These are phyloP conservation scores for Etheostoma cragini DNA, from an alignment of 2,113 vertebrate genomes.

Conservation along the genomic window DNA sequence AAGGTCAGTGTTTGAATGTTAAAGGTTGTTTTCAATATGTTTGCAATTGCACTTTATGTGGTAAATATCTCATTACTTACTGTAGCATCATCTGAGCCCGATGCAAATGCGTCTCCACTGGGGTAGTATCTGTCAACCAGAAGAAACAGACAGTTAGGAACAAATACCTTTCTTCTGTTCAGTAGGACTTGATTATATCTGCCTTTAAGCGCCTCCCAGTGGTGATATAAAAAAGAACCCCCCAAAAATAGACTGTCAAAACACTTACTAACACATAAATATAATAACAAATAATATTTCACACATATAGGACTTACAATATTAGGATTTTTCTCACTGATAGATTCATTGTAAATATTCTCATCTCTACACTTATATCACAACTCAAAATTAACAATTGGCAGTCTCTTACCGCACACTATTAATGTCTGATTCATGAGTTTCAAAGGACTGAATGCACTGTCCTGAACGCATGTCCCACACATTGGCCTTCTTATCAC, in stretches of 20 bases:
- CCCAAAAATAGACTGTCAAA: neutral
- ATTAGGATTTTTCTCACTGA: neutral
- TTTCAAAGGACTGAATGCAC: conserved; percentile 98
- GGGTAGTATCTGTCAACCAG: conserved; percentile 91
- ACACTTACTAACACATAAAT: neutral
- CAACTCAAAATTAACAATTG: neutral
- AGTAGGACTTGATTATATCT: conserved; percentile 5
- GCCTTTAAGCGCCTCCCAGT: conserved; percentile 7
- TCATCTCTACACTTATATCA: neutral
- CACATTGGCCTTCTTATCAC: conserved; percentile 98
- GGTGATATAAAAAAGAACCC: neutral
- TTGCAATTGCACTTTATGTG: neutral
- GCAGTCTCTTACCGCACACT: conserved; percentile 91
- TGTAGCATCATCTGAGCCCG: conserved; percentile 97
- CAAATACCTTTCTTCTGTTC: neutral
- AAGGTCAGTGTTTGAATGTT: conserved; percentile 26
- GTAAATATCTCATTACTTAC: conserved; percentile 82
- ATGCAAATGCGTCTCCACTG: conserved; percentile 99
- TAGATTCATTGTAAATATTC: neutral
- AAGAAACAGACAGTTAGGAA: conserved; percentile 3
- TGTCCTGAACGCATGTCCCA: conserved; percentile 99
- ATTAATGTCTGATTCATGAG: conserved; percentile 98
- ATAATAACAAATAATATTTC: neutral
- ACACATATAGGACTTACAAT: neutral
- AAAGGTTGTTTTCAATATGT: neutral